Base-by-base conservation (phyloP, 2,113 vertebrate genomes). In the Hemichromis elongatus region DNA sequence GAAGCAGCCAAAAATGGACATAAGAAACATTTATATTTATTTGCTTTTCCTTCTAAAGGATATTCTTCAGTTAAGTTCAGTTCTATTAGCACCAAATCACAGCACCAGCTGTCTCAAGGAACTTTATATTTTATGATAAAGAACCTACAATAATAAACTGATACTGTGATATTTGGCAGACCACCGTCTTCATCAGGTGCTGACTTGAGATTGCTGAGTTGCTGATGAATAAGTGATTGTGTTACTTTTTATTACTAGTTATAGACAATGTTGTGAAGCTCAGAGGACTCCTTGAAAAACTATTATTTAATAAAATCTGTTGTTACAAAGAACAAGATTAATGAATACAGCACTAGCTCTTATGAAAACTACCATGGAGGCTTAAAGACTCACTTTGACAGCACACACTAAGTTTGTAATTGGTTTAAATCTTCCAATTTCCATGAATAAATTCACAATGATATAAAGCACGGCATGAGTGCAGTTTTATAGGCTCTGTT, bases 401-500 rank as follows among this genome's bases (percentile, higher is more conserved):
- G 30, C 5, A 12, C 59, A 63, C 30, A 63, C 9, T n/a, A 63
- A 63, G 59, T 63, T 66, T n/a, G 2, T 40, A 40, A 40, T 40
- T 66, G 63, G 63, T 21, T 42, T 9, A 40, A 68, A 21, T 63
- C 59, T 63, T 63, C 59, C 19, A 6, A 61, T 61, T 66, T 68
- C 61, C 35, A 68, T 42, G n/a, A 26, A 16, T 70, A 47, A 54
- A 26, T 9, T 13, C 6, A 73, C 50, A 56, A 11, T 28, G 40
- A 63, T 52, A 54, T n/a, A 54, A 19, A 79, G 33, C 68, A 5
- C 57, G 14, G 56, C 47, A 14, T 45, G 10, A 11, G 47, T 21
- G 56, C 45, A n/a, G 75, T 19, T 78, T 30, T 42, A 66, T 40
- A 47, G 28, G n/a, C 75, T 70, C 59, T 84, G 66, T 80, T 79